Base-by-base conservation (phyloP, 2,113 vertebrate genomes). In the Rana temporaria region DNA sequence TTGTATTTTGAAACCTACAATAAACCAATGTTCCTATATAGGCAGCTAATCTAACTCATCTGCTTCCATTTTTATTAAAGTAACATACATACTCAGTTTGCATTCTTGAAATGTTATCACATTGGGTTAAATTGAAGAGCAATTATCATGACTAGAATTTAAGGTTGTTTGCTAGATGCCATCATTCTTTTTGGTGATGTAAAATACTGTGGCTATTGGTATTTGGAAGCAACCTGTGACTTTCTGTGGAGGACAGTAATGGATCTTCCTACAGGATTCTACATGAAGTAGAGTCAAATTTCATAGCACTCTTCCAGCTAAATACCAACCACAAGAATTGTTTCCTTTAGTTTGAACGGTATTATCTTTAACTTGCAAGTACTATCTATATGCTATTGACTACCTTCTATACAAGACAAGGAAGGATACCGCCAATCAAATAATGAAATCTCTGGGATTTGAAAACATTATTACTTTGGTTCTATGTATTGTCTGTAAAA, bases 151-250 rank as follows among this genome's bases (percentile, higher is more conserved):
- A 0, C 0, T 69, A 82, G 1, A 30, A 55, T 86, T 79, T 59
- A 79, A 84, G 52, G 6, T 42, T 75, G 57, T 34, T 12, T 68
- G 14, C 34, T 26, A 48, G 32, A 80, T 52, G 67, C 0, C 3
- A 79, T 18, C 80, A 83, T 65, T 73, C 22, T 30, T 72, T 76
- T 65, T 67, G 19, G 4, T 22, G 48, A 64, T 20, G 75, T 34
- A 11, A 87, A 17, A 0, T 63, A 79, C 48, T 66, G 71, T 17
- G 24, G 12, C 1, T 80, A 6, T 76, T 0, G 0, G 18, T 18
- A 83, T 71, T 82, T 74, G 79, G 63, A 86, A 78, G 4, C 0
- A 81, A 19, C 66, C 52, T 76, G 26, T 85, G 76, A 81, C 57
- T 4, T 59, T 84, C 69, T 69, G 15, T 3, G 71, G 17, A 30